Percentiles rank a stretch among this genome's conserved stretches.
Evolutionary conservation across 2,113 vertebrate species (phyloP).

Genomic region (Cacatua alba): DNA sequence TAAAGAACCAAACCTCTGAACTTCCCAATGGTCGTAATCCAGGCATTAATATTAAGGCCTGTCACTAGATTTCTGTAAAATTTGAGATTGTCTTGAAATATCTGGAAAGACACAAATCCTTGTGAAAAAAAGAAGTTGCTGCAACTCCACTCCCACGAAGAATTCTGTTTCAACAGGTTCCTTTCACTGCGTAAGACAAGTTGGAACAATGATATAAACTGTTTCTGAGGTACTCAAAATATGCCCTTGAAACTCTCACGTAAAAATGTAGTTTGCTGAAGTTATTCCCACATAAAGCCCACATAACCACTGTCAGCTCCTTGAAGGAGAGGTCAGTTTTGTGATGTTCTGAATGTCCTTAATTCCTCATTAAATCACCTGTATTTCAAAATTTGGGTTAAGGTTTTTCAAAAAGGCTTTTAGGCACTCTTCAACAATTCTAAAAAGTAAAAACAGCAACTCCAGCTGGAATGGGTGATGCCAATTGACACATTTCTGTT

Average conservation of each 20-base stretch:
- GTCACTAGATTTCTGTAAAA: background rate
- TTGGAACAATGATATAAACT: background rate
- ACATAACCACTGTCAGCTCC: background rate
- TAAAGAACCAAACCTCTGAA: background rate
- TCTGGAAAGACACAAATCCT: background rate
- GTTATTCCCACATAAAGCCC: background rate
- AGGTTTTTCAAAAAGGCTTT: background rate
- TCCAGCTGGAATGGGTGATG: background rate
- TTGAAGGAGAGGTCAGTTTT: background rate
- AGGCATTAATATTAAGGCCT: background rate
- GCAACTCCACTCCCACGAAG: background rate
- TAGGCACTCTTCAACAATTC: background rate
- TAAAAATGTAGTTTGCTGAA: background rate
- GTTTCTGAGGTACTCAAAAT: background rate
- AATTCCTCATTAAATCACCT: background rate
- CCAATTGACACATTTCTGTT: background rate
- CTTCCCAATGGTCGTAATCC: background rate
- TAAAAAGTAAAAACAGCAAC: background rate
- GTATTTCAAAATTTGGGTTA: background rate
- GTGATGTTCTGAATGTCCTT: background rate
- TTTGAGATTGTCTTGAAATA: background rate
- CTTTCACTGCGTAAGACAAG: background rate
- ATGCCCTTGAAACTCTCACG: background rate
- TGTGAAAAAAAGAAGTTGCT: background rate
- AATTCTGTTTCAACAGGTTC: background rate